Conservation (phyloP, 2,797 vertebrate genomes). For the Mus minutoides region DNA sequence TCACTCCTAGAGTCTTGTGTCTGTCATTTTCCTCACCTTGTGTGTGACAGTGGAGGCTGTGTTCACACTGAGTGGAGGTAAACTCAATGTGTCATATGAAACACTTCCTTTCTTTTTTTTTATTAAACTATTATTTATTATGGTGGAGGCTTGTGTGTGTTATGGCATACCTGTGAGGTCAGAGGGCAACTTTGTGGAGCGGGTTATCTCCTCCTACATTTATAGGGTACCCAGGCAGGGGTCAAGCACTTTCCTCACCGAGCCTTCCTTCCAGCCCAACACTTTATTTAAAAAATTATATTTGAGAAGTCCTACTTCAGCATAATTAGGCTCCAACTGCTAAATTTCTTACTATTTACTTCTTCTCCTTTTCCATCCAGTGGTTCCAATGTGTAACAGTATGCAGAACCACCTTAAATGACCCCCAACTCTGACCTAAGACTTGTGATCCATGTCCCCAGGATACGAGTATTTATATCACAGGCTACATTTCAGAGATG, state of each 20-base stretch:
- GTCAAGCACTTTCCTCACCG: not conserved
- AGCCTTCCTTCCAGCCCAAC: no score
- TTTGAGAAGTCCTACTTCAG: not conserved
- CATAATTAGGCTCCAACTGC: not conserved
- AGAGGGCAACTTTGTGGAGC: not conserved
- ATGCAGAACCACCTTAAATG: slow-evolving; percentile 59
- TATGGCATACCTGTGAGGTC: not conserved
- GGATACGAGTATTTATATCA: slow-evolving; percentile 7
- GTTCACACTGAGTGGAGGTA: slow-evolving; percentile 89
- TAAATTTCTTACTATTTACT: not conserved
- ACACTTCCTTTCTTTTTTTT: slow-evolving; percentile 89
- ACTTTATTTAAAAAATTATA: not conserved
- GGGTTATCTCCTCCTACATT: not conserved
- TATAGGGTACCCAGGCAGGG: not conserved
- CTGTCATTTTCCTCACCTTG: slow-evolving; percentile 87
- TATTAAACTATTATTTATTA: not conserved
- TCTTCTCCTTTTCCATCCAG: not conserved
- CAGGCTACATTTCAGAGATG: not conserved
- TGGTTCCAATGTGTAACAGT: not conserved
- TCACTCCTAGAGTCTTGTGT: slow-evolving; percentile 85
- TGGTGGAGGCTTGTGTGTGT: no score
- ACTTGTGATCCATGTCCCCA: slow-evolving; percentile 41
- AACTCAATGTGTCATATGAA: slow-evolving; percentile 92
- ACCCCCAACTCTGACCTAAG: slow-evolving; percentile 47
- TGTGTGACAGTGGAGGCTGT: slow-evolving; percentile 87